Evolutionary conservation across 2,797 vertebrate species (phyloP), one percentile per base, ranked within the genome.

Genomic region (Microhierax caerulescens): DNA sequence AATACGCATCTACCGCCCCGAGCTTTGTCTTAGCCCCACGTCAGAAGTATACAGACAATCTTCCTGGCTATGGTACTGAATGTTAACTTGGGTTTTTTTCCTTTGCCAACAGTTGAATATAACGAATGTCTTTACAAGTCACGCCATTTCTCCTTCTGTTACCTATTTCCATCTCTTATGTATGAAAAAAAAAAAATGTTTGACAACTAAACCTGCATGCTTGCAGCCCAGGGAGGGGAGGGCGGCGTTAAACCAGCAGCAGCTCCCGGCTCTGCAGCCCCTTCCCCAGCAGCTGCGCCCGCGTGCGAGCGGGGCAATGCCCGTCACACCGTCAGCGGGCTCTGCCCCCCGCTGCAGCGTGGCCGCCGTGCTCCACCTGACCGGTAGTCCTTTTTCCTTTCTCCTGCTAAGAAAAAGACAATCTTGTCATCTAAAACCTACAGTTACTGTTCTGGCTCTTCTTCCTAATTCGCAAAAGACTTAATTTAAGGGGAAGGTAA

Each of bases 21-120:
- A 90, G 90, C 92, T 96, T 86, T 93, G 43, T 75, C 81, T 54
- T 84, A 86, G 76, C 72, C 94, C 69, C 37, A 6, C 34, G 77
- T 74, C 80, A 83, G 70, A 90, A 68, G 32, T 88, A 91, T 3
- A 82, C 78, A 76, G 59, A 48, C 85, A 86, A 70, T 65, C 73
- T 72, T 87, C 54, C 57, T 39, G 48, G 68, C 86, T 78, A 3
- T 11, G 34, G 28, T 68, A 90, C 63, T 72, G 82, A 95, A 93
- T 53, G 61, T 84, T 80, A 93, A 67, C 88, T 81, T 85, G 23
- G 1, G 37, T 36, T 70, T 70, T 76, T 61, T 77, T 28, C 18
- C 74, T 94, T 96, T 94, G 83, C 70, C 88, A 65, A 93, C 34
- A 53, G 65, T 43, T 13, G 2, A 77, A 82, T 91, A 73, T 63